Evolutionary conservation across 2,888 invertebrate genomes (phyloP), one percentile per base, ranked within the genome.

Genomic region (Sphinx pinastri): DNA sequence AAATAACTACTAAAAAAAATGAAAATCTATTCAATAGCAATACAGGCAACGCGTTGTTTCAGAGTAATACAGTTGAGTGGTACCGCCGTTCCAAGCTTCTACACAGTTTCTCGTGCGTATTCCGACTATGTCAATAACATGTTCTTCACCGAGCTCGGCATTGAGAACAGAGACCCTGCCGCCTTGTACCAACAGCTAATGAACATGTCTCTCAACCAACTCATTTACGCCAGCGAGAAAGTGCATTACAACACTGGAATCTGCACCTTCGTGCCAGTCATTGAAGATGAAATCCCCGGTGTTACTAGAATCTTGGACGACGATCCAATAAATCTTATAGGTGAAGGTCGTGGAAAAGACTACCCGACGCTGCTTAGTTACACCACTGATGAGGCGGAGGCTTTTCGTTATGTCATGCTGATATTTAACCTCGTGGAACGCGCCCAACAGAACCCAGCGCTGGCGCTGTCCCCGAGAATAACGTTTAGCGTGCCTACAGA

Each of bases 1-100:
- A 38, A 38, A 5, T 38, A 38, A 38, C 7, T 38, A 38, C 8
- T 38, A 38, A 38, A 38, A 38, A 7, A 0, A 2, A 2, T 38
- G 38, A 38, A 38, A 38, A 38, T 2, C 38, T 38, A 38, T 38
- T 38, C 38, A 38, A 38, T 38, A 38, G 38, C 38, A 38, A 38
- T 38, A 38, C 8, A 38, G 31, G 47, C 19, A 19, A n/a, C 66
- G 25, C 38, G 16, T 49, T 38, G 19, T 60, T 68, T 25, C 83
- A 88, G 88, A 60, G 80, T 73, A 2, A 81, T 88, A 51, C 8
- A 84, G 58, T 80, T 87, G 83, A 87, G 88, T 73, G 85, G 88
- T 49, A 79, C 79, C 4, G 84, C 79, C 0, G 74, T 82, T 8
- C 79, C 81, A 2, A 79, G 77, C n/a, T 85, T 84, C 73, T 83